Conservation (phyloP, 2,888 invertebrate genomes). For the Athrips mouffetella region DNA sequence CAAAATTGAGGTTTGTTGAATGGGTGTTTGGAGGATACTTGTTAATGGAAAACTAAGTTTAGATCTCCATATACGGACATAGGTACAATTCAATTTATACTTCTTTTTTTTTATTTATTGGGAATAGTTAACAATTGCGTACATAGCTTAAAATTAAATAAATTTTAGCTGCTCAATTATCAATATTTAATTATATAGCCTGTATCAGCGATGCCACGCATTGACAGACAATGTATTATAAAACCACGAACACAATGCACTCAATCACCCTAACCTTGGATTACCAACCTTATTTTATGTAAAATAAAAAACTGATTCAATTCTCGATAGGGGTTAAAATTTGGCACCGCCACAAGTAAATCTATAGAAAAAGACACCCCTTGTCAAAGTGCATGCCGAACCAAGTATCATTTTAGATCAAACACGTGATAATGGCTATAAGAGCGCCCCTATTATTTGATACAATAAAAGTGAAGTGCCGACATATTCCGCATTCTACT, state of each 20-base stretch:
- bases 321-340: constrained; percentile 38
- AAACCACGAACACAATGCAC: constrained; percentile 35
- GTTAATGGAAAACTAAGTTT: too few relatives aligned
- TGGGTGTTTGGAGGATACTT: too few relatives aligned
- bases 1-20: too few relatives aligned
- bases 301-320: constrained; percentile 23
- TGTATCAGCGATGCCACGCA: constrained; percentile 23
- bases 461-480: constrained; percentile 79
- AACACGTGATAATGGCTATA: constrained; percentile 77
- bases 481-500: constrained; percentile 76
- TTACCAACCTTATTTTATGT: constrained; percentile 38
- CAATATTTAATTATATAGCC: constrained; percentile 22
- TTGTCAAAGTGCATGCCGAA: constrained; percentile 47
- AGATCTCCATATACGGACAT: too few relatives aligned
- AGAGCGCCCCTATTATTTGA: constrained; percentile 78
- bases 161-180: constrained; percentile 15
- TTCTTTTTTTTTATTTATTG: too few relatives aligned
- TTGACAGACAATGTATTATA: constrained; percentile 31
- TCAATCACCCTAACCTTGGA: constrained; percentile 31
- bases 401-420: constrained; percentile 77
- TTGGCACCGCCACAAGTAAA: constrained; percentile 32
- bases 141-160: too few relatives aligned
- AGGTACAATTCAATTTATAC: too few relatives aligned
- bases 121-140: too few relatives aligned
- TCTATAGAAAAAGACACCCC: constrained; percentile 47